Conservation (phyloP, 2,888 invertebrate genomes). For the Drosophila lacicola region DNA sequence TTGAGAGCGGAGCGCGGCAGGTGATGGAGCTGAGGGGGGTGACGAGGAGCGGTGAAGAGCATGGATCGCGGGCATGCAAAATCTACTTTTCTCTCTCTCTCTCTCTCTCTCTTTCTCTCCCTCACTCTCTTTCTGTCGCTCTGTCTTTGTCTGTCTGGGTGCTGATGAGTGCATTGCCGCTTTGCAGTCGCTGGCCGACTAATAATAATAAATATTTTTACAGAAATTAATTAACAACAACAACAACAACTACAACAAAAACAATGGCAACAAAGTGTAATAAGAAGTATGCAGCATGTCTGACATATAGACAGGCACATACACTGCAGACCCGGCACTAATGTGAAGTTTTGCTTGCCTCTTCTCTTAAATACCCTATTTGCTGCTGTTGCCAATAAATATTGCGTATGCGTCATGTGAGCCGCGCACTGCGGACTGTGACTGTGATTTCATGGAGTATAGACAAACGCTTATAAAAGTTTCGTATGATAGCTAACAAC, state of each 20-base stretch:
- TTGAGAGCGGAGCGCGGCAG: constrained; percentile 36
- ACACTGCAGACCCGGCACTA: background rate
- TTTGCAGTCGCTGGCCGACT: constrained; percentile 52
- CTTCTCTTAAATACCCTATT: background rate
- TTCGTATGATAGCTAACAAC: no score
- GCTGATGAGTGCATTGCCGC: constrained; percentile 66
- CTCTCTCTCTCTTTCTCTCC: constrained; percentile 1
- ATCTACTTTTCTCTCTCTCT: background rate
- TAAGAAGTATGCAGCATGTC: constrained; percentile 42
- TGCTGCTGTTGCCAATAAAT: constrained; percentile 43
- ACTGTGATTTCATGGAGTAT: background rate
- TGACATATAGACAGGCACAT: constrained; percentile 16
- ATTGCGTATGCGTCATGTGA: constrained; percentile 56
- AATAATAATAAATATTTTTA: constrained; percentile 77
- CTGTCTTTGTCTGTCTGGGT: constrained; percentile 26
- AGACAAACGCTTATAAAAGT: background rate
- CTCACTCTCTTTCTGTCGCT: background rate
- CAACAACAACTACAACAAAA: constrained; percentile 51
- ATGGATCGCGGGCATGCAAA: constrained; percentile 56
- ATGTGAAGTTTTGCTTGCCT: constrained; percentile 7
- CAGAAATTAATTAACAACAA: constrained; percentile 71
- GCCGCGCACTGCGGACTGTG: background rate
- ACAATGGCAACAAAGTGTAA: constrained; percentile 63
- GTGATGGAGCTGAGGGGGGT: constrained; percentile 10
- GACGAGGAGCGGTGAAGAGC: constrained; percentile 1